Evolutionary conservation across 2,797 vertebrate species (phyloP).

Genomic region (Fratercula arctica): DNA sequence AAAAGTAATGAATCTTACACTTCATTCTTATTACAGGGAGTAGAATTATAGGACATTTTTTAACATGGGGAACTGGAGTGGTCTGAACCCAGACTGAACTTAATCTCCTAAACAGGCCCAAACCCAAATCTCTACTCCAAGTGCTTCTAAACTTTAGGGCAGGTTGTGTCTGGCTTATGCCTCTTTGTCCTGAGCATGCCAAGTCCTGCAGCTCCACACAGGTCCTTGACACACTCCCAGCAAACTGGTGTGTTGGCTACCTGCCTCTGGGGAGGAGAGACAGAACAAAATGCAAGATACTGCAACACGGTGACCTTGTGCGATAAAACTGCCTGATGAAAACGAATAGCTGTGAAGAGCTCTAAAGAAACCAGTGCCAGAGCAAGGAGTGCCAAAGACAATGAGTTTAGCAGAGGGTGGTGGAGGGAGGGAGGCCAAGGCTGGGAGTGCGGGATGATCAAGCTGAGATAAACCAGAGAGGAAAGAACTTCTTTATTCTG

Average conservation of each 20-base stretch:
- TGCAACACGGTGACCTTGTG: neutral
- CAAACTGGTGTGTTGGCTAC: neutral
- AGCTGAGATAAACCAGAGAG: neutral
- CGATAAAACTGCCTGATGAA: neutral
- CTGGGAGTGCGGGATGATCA: accelerated
- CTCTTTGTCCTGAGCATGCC: neutral
- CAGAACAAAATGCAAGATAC: neutral
- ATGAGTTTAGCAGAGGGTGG: neutral
- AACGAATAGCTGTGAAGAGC: neutral
- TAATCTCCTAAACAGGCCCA: neutral
- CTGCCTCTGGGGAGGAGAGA: neutral
- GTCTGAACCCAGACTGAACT: slow-evolving; percentile 28
- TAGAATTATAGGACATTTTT: neutral
- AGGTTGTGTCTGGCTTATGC: neutral
- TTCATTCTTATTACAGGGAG: neutral
- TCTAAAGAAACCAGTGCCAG: neutral
- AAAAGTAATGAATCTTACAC: slow-evolving; percentile 32
- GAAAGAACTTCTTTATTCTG: neutral
- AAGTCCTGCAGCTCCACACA: neutral
- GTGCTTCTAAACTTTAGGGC: neutral
- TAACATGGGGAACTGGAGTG: neutral
- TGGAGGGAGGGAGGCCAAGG: neutral
- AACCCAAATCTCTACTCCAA: neutral
- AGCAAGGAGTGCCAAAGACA: neutral
- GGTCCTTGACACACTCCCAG: neutral